phyloP scores from a whole-genome alignment of 2,888 invertebrate genomes.

The Drosophila kanekoi region DNA sequence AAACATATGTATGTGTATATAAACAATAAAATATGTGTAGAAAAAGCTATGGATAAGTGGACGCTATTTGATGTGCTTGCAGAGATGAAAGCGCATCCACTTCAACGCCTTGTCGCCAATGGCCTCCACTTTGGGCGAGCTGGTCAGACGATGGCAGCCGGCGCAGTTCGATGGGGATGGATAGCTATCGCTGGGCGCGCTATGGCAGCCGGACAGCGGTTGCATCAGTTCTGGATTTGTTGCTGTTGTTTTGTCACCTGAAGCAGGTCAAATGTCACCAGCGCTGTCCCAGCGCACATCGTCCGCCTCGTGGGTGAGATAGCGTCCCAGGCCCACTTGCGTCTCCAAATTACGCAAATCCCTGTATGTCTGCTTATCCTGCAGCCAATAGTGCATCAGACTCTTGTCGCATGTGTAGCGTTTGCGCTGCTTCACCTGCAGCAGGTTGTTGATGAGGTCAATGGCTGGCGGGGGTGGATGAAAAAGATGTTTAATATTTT shows the following conservation, averaged over 20 bases:
- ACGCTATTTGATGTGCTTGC: slow-evolving; percentile 83
- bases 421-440: slow-evolving; percentile 98
- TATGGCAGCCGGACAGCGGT: slow-evolving; percentile 51
- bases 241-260: neutral
- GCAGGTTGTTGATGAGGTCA: slow-evolving; percentile 98
- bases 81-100: slow-evolving; percentile 85
- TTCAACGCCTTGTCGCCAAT: slow-evolving; percentile 85
- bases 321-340: slow-evolving; percentile 91
- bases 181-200: slow-evolving; percentile 55
- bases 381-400: slow-evolving; percentile 97
- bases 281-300: slow-evolving; percentile 92
- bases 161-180: slow-evolving; percentile 69
- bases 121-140: slow-evolving; percentile 84
- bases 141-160: slow-evolving; percentile 80
- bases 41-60: slow-evolving; percentile 9
- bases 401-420: slow-evolving; percentile 98
- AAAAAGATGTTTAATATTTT: no score
- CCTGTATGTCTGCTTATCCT: slow-evolving; percentile 97
- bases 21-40: slow-evolving; percentile 5
- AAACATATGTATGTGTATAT: slow-evolving; percentile 8
- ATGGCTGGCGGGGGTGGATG: slow-evolving; percentile 89
- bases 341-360: slow-evolving; percentile 93
- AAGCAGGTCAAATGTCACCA: slow-evolving; percentile 84
- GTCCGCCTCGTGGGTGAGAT: slow-evolving; percentile 96
- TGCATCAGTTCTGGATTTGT: slow-evolving; percentile 38